phyloP scores from a whole-genome alignment of 2,797 vertebrate species.

The Typhlichthys subterraneus region DNA sequence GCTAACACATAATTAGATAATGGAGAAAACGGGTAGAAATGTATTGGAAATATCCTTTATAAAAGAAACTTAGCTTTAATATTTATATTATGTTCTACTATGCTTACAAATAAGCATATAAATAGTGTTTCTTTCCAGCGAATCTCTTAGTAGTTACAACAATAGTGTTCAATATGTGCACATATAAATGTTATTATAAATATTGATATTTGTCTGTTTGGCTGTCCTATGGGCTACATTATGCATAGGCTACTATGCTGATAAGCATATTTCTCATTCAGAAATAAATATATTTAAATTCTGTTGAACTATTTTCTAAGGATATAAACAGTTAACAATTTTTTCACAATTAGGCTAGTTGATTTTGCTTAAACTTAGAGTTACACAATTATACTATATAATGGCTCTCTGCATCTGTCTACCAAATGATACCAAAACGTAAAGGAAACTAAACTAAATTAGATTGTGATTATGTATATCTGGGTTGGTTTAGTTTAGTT shows the following conservation, averaged over 20 bases:
- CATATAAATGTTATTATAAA: neutral
- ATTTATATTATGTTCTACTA: too few relatives aligned
- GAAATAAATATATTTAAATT: slow-evolving; percentile 24
- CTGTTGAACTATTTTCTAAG: slow-evolving; percentile 17
- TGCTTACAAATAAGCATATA: too few relatives aligned
- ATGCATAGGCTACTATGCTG: too few relatives aligned
- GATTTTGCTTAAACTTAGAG: neutral
- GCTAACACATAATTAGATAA: neutral
- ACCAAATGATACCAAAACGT: slow-evolving; percentile 13
- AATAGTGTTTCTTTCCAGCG: too few relatives aligned
- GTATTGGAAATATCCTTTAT: too few relatives aligned
- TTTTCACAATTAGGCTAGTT: neutral
- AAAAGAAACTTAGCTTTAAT: too few relatives aligned
- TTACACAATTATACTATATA: neutral
- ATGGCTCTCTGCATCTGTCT: neutral
- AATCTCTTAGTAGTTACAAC: too few relatives aligned
- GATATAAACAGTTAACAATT: slow-evolving; percentile 16
- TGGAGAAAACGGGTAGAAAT: neutral
- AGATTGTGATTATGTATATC: too few relatives aligned
- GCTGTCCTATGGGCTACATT: too few relatives aligned
- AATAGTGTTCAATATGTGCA: neutral
- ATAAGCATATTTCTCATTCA: slow-evolving; percentile 21
- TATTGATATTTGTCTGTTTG: too few relatives aligned
- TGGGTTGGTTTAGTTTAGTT: too few relatives aligned
- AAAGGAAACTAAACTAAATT: neutral